Conservation (phyloP, 1,140 invertebrate genomes). For the Halesus radiatus region DNA sequence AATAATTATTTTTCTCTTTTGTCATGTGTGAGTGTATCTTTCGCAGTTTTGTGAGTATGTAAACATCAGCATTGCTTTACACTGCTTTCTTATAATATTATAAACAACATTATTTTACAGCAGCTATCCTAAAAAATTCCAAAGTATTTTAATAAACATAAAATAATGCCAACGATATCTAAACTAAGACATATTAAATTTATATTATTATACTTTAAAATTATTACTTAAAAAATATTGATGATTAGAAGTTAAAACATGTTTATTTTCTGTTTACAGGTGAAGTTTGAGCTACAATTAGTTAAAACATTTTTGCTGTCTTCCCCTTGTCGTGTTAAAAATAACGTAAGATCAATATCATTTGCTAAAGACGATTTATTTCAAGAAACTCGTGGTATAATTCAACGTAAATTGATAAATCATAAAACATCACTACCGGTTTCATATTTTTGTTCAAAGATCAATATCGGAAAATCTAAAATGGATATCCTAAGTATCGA, state of each 20-base stretch:
- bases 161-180: no score
- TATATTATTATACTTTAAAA: not conserved
- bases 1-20: not conserved
- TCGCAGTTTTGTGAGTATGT: constrained; percentile 31
- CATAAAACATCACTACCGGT: not conserved
- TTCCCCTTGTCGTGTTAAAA: not conserved
- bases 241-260: no score
- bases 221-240: no score
- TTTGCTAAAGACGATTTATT: not conserved
- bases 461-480: not conserved
- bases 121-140: no score
- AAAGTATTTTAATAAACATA: no score
- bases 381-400: not conserved
- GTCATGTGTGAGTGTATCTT: constrained; percentile 13
- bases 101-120: no score
- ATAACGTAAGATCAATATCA: not conserved
- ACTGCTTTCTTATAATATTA: no score
- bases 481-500: constrained; percentile 20
- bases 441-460: not conserved
- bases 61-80: not conserved
- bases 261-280: not conserved
- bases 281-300: constrained; percentile 1
- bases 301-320: not conserved
- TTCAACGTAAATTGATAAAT: not conserved
- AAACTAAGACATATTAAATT: not conserved